Evolutionary conservation across 1,140 invertebrate species (phyloP).

Genomic region (Potamilus streckersoni): DNA sequence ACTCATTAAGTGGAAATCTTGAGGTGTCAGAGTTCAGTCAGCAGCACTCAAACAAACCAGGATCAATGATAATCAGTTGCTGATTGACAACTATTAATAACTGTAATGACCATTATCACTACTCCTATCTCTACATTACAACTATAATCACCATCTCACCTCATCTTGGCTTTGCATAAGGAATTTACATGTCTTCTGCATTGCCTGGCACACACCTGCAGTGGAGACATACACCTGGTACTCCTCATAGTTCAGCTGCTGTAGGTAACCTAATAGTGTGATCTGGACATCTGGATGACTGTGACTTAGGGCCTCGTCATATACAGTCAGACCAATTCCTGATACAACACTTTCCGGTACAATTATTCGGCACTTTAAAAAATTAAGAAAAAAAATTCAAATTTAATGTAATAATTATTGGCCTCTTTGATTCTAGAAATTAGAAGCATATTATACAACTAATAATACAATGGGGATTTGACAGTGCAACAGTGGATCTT

Average conservation of each 20-base stretch:
- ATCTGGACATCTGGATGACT: conserved; percentile 20
- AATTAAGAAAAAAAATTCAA: neutral
- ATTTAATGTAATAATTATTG: neutral
- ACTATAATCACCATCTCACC: conserved; percentile 1
- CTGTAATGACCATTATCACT: neutral
- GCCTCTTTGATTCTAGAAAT: neutral
- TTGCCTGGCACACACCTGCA: conserved; percentile 25
- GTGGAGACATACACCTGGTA: conserved; percentile 29
- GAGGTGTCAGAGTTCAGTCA: no score
- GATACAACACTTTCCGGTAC: conserved; percentile 17
- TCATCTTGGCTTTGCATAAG: conserved; percentile 22
- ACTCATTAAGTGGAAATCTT: no score
- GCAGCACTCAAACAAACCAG: no score
- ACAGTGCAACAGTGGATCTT: no score
- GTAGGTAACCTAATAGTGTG: conserved; percentile 20
- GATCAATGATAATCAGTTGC: no score
- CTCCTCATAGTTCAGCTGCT: conserved; percentile 22
- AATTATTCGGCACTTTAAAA: conserved; percentile 14
- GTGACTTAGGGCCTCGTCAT: conserved; percentile 29
- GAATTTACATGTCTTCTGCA: conserved; percentile 30
- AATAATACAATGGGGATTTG: no score
- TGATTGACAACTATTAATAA: neutral
- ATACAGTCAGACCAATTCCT: conserved; percentile 16
- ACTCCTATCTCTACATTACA: neutral
- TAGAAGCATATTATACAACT: neutral